phyloP scores from a whole-genome alignment of 2,888 invertebrate species.

The Julus scanicus region DNA sequence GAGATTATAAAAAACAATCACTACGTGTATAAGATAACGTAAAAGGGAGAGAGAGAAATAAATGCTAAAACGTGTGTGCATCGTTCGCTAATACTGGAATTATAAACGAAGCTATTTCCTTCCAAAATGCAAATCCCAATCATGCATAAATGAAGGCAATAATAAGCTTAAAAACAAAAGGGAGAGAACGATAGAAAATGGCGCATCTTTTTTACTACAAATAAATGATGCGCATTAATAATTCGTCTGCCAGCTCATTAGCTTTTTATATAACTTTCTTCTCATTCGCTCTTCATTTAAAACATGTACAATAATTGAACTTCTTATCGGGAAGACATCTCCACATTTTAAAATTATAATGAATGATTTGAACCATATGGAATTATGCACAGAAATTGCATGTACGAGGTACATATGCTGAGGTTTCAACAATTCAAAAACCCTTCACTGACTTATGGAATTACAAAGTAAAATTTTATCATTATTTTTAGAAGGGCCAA shows the following conservation, averaged over 20 bases:
- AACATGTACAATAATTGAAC: slow-evolving; percentile 4
- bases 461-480: too few relatives aligned
- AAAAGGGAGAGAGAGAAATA: slow-evolving; percentile 2
- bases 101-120: slow-evolving; percentile 31
- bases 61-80: slow-evolving; percentile 8
- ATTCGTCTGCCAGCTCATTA: slow-evolving; percentile 36
- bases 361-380: not conserved
- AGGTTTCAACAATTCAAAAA: not conserved
- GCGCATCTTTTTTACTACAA: not conserved
- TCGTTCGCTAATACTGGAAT: slow-evolving; percentile 8
- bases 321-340: slow-evolving; percentile 9
- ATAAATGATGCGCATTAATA: slow-evolving; percentile 43
- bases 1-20: slow-evolving; percentile 42
- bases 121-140: slow-evolving; percentile 41
- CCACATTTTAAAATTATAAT: not conserved
- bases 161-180: slow-evolving; percentile 10
- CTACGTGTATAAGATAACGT: not conserved
- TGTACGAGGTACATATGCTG: too few relatives aligned
- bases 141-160: slow-evolving; percentile 47
- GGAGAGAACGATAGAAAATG: not conserved
- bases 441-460: not conserved
- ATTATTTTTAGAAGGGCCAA: too few relatives aligned
- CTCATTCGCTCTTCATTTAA: not conserved
- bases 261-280: not conserved
- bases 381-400: not conserved